Conservation (phyloP, 2,113 vertebrate species). For the Pterocles gutturalis region DNA sequence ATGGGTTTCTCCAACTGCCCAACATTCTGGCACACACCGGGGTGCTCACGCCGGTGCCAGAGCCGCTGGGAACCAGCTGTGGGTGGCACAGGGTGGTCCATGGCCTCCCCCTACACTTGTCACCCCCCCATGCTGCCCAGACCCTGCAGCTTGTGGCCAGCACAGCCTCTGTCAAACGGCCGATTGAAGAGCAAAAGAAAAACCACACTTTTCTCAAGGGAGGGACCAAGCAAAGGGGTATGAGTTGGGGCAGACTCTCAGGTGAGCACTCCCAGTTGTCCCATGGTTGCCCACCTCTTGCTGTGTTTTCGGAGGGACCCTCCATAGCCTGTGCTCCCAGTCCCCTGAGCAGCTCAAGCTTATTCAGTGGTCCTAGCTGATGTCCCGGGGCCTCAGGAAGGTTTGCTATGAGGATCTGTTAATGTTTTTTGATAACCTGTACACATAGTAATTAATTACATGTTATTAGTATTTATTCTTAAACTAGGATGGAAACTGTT, state of each 20-base stretch:
- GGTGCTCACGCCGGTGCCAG: background rate
- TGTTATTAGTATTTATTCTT: background rate
- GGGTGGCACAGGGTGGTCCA: fast-evolving
- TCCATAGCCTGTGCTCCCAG: background rate
- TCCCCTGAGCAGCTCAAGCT: background rate
- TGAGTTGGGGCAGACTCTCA: fast-evolving
- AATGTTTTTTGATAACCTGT: background rate
- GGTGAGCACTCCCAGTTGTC: background rate
- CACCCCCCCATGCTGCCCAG: background rate
- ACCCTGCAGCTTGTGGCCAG: background rate
- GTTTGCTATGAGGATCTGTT: background rate
- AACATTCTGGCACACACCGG: background rate
- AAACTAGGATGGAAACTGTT: background rate
- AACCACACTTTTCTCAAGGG: background rate
- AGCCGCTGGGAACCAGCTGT: background rate
- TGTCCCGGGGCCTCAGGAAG: fast-evolving
- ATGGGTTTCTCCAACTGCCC: background rate
- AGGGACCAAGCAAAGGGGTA: background rate
- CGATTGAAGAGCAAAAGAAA: background rate
- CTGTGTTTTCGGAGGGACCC: background rate
- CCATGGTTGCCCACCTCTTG: background rate
- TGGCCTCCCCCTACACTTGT: fast-evolving
- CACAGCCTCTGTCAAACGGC: background rate
- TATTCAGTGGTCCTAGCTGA: background rate
- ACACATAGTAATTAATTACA: background rate